phyloP scores from a whole-genome alignment of 2,797 vertebrate genomes.

The Acanthurus leucopareius region DNA sequence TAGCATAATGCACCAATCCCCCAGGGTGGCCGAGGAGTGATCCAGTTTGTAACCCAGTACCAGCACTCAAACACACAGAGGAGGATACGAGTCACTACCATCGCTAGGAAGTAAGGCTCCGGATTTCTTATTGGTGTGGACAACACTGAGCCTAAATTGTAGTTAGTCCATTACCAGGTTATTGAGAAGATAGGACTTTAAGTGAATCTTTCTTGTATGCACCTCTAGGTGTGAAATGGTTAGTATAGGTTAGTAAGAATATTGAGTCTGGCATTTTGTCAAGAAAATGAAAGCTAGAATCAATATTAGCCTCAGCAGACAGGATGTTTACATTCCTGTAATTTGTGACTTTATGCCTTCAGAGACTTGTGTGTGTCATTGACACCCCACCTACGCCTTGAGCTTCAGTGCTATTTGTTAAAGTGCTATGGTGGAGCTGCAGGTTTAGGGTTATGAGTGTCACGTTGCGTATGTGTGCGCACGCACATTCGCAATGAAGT shows the following conservation, averaged over 20 bases:
- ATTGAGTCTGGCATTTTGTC: background rate
- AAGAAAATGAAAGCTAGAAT: conserved; percentile 11
- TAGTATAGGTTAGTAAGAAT: no score
- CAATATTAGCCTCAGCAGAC: conserved; percentile 10
- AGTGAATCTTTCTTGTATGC: background rate
- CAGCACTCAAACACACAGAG: conserved; percentile 95
- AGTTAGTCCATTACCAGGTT: background rate
- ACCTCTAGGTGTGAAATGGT: background rate
- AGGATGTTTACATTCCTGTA: conserved; percentile 55
- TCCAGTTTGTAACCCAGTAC: conserved; percentile 97
- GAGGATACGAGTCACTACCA: conserved; percentile 94
- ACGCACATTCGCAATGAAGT: no score
- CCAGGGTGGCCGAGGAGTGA: conserved; percentile 93
- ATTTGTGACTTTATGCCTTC: background rate
- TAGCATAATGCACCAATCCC: conserved; percentile 96
- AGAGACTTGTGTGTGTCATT: conserved; percentile 31
- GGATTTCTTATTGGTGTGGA: background rate
- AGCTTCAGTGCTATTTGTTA: no score
- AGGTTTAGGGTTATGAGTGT: no score
- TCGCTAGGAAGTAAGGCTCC: conserved; percentile 94
- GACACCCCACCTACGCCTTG: conserved; percentile 27
- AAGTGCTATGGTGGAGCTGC: no score
- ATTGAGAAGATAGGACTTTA: no score
- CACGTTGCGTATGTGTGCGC: no score
- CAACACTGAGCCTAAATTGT: background rate